Evolutionary conservation across 1,140 invertebrate species (phyloP).

Genomic region (Dreissena polymorpha): DNA sequence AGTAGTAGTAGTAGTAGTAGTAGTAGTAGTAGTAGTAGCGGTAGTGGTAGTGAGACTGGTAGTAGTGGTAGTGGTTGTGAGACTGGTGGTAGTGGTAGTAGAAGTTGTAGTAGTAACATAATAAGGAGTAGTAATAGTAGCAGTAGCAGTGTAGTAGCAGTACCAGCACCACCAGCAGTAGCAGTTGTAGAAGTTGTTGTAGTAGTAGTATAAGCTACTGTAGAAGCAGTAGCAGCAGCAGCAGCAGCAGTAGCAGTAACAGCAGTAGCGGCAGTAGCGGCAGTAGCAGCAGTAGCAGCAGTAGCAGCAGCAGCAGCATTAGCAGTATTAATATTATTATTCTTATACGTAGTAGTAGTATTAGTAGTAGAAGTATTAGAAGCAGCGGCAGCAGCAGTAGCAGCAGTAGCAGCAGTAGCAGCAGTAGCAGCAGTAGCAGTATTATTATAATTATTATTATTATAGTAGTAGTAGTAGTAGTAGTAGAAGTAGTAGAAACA

Average conservation of each 20-base stretch:
- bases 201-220: background rate
- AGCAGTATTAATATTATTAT: background rate
- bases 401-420: background rate
- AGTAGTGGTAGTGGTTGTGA: conserved; percentile 36
- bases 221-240: background rate
- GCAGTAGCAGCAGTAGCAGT: background rate
- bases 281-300: background rate
- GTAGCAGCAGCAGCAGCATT: background rate
- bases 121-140: conserved; percentile 42
- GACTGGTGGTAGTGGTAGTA: conserved; percentile 36
- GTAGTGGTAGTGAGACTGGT: too few relatives aligned
- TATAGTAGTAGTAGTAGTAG: background rate
- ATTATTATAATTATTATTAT: too few relatives aligned
- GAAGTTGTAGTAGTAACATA: conserved; percentile 41
- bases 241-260: background rate
- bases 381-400: background rate
- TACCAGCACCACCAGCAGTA: conserved; percentile 5
- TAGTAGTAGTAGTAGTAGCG: too few relatives aligned
- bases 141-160: background rate
- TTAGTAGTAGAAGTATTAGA: background rate
- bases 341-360: background rate
- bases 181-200: conserved; percentile 11
- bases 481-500: background rate
- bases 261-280: background rate
- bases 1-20: too few relatives aligned